Evolutionary conservation across 2,888 invertebrate genomes (phyloP), one percentile per base, ranked within the genome.

Genomic region (Venustoraphidia nigricollis): DNA sequence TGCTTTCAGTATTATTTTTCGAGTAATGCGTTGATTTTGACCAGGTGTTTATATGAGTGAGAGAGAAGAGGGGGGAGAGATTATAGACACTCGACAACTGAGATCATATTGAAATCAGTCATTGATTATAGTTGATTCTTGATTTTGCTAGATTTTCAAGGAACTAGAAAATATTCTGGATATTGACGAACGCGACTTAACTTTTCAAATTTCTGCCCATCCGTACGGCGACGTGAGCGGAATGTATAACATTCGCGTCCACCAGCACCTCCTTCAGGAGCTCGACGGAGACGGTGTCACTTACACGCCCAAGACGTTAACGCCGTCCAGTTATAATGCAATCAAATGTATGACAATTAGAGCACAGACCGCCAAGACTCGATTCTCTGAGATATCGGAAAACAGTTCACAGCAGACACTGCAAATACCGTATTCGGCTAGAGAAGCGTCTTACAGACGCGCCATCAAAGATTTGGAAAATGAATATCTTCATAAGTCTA

Each of bases 161-260:
- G 69, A 77, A 58, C 72, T 80, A 55, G 66, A 73, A 1, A 69
- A 69, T 47, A 55, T 75, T 2, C 62, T 69, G 51, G 62, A 70
- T 9, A 62, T 69, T 40, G 60, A 68, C 2, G 55, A 67, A 1
- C 60, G 65, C 35, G 70, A 70, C 41, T 66, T 78, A 8, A 66
- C 69, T 27, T 63, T 69, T 3, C 67, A 71, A 51, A 65, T 79
- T 36, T 68, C 68, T 46, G 66, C 68, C 1, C 74, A 76, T 49
- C 76, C 75, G 0, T 76, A 72, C 56, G 77, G 78, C 1, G 62
- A 72, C 17, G 56, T 73, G 13, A 78, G 73, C 3, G 80, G 78
- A 46, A 75, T 80, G 58, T 79, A 71, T 63, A 79, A 79, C 62
- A 76, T 81, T 49, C 66, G 75, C 10, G 51, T 38, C 6, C 43